These are phyloP conservation scores for Acanthornis magna DNA, from an alignment of 2,797 vertebrate species.

Conservation along the genomic window DNA sequence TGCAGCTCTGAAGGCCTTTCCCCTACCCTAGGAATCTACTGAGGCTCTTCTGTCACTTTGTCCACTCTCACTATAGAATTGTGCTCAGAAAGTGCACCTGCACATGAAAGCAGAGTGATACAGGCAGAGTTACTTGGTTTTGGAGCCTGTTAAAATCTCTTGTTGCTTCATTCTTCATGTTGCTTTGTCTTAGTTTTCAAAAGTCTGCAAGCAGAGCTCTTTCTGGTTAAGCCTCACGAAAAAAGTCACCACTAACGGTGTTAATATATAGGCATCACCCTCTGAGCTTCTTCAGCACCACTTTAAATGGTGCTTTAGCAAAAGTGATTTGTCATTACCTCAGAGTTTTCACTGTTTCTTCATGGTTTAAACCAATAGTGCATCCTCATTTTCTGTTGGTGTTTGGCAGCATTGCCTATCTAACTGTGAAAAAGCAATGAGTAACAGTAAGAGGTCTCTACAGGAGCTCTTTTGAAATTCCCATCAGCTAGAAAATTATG, in stretches of 20 bases:
- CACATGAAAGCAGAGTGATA: background rate
- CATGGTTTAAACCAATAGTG: background rate
- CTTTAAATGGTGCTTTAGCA: background rate
- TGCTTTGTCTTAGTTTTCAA: background rate
- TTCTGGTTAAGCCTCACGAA: background rate
- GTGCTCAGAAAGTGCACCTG: background rate
- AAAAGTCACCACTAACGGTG: background rate
- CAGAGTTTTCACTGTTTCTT: background rate
- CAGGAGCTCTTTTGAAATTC: background rate
- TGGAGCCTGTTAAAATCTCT: background rate
- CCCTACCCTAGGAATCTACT: background rate
- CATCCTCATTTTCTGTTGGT: background rate
- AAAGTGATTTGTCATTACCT: background rate
- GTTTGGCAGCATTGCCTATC: background rate
- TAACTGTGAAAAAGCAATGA: background rate
- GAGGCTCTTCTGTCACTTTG: background rate
- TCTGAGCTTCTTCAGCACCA: background rate
- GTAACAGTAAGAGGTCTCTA: background rate
- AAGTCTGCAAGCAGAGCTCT: background rate
- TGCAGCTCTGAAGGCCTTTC: slow-evolving; percentile 11
- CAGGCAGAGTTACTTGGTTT: background rate
- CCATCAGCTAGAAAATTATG: background rate
- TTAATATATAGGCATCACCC: background rate
- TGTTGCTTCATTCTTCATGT: background rate
- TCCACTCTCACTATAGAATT: background rate